phyloP scores from a whole-genome alignment of 2,888 invertebrate genomes.

The Drosophila stalkeri region DNA sequence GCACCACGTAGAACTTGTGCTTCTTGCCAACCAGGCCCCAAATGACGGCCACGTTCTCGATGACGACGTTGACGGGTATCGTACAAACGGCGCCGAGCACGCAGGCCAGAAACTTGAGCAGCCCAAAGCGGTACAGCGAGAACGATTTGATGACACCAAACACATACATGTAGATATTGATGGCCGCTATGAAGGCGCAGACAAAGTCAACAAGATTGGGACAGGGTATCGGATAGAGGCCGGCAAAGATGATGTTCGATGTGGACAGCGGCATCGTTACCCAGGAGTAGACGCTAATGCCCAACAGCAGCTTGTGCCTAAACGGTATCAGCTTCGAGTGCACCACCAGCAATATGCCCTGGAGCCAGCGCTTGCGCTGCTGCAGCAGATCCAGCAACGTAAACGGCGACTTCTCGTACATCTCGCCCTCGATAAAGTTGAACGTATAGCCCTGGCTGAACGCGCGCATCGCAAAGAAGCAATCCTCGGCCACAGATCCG shows the following conservation, averaged over 20 bases:
- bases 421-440: conserved; percentile 98
- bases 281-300: conserved; percentile 97
- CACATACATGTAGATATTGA: conserved; percentile 98
- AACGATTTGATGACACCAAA: conserved; percentile 99
- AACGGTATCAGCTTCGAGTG: conserved; percentile 94
- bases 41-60: conserved; percentile 97
- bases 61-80: conserved; percentile 96
- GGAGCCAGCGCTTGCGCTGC: conserved; percentile 98
- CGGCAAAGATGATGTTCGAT: conserved; percentile 94
- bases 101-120: conserved; percentile 91
- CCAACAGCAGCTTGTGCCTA: conserved; percentile 92
- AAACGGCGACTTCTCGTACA: conserved; percentile 99
- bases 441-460: conserved; percentile 95
- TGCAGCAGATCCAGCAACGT: conserved; percentile 97
- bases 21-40: conserved; percentile 98
- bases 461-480: conserved; percentile 98
- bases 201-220: conserved; percentile 93
- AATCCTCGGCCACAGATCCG: conserved; percentile 99
- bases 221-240: conserved; percentile 94
- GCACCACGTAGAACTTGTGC: conserved; percentile 98
- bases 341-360: conserved; percentile 95
- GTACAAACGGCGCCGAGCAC: conserved; percentile 94
- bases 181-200: conserved; percentile 96
- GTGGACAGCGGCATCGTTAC: conserved; percentile 96
- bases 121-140: conserved; percentile 93